Evolutionary conservation across 2,797 vertebrate genomes (phyloP).

Genomic region (Melanotaenia trifasciata): DNA sequence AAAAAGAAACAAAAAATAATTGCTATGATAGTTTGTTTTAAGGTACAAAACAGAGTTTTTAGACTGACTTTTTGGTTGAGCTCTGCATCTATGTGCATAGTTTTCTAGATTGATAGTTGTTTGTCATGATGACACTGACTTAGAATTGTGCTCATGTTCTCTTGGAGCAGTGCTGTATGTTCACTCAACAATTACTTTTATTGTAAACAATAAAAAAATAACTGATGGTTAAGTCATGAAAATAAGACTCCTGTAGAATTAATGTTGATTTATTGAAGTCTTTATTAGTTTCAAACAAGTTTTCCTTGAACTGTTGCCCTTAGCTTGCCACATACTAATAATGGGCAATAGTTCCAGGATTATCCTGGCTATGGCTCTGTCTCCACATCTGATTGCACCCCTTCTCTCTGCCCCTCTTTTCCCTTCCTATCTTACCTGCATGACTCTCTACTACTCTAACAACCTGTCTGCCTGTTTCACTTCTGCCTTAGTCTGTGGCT

Average conservation of each 20-base stretch:
- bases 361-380: slow-evolving; percentile 18
- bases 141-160: neutral
- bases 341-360: slow-evolving; percentile 11
- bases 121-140: neutral
- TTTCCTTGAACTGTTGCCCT: slow-evolving; percentile 21
- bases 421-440: slow-evolving; percentile 49
- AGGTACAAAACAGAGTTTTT: neutral
- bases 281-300: slow-evolving; percentile 23
- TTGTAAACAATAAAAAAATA: slow-evolving; percentile 15
- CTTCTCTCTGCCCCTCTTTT: slow-evolving; percentile 36
- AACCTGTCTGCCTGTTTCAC: slow-evolving; percentile 61
- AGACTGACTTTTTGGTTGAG: neutral
- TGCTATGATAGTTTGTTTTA: neutral
- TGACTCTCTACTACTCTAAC: slow-evolving; percentile 58
- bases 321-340: slow-evolving; percentile 3
- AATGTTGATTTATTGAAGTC: neutral
- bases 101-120: neutral
- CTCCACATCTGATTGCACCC: slow-evolving; percentile 12
- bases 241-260: neutral
- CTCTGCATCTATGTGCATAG: neutral
- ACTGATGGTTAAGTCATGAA: neutral
- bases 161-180: neutral
- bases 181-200: slow-evolving; percentile 3
- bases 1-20: slow-evolving; percentile 6
- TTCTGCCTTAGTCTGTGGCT: slow-evolving; percentile 61